These are phyloP conservation scores for Papilio protenor DNA, from an alignment of 2,888 invertebrate species.

Conservation along the genomic window DNA sequence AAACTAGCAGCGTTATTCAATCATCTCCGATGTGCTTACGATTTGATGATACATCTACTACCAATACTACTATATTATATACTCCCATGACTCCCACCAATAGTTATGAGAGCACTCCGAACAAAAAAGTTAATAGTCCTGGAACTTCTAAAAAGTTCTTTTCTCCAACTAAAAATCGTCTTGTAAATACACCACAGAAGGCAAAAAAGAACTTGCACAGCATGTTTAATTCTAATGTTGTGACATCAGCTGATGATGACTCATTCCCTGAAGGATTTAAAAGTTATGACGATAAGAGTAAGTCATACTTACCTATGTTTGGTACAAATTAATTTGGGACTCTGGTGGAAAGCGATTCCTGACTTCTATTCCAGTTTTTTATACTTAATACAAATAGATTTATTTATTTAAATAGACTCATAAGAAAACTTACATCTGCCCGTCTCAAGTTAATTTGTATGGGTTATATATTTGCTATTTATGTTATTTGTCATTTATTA, in stretches of 20 bases:
- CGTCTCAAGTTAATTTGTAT: no score
- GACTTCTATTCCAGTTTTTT: no score
- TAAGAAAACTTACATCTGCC: no score
- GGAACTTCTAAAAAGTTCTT: constrained; percentile 59
- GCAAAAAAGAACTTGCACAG: constrained; percentile 60
- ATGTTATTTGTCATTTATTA: neutral
- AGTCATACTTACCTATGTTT: constrained; percentile 49
- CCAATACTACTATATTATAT: constrained; percentile 53
- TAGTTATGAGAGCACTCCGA: constrained; percentile 48
- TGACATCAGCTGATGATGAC: constrained; percentile 44
- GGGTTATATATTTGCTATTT: no score
- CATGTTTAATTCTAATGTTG: constrained; percentile 47
- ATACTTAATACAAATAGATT: no score
- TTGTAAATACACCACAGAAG: constrained; percentile 55
- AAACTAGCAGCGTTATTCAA: neutral
- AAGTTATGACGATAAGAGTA: constrained; percentile 73
- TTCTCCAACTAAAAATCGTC: constrained; percentile 69
- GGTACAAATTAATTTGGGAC: no score
- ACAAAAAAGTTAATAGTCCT: constrained; percentile 49
- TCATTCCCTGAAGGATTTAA: constrained; percentile 52
- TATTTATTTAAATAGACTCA: no score
- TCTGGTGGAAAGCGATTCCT: no score
- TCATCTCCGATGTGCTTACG: neutral
- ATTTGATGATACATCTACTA: constrained; percentile 39
- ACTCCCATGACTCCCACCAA: constrained; percentile 52